Conservation (phyloP, 2,113 vertebrate species). For the Struthio camelus region DNA sequence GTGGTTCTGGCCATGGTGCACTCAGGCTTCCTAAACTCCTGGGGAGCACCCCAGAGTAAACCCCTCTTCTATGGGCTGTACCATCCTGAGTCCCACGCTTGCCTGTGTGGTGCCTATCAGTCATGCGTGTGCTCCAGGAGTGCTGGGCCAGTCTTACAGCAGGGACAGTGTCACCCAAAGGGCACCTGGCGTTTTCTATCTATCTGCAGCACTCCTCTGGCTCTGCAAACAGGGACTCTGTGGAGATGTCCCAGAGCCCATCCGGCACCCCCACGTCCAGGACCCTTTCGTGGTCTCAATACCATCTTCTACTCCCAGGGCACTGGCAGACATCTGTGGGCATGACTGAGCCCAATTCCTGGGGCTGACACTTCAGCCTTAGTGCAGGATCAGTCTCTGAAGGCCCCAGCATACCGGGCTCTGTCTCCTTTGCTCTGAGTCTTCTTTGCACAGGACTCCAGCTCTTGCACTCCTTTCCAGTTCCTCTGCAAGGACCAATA, state of each 20-base stretch:
- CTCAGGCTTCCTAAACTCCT: no score
- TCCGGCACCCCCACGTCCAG: background rate
- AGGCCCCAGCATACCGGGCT: background rate
- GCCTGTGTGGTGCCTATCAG: no score
- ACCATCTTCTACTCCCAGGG: background rate
- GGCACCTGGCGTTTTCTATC: background rate
- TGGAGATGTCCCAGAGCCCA: background rate
- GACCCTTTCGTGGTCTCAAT: background rate
- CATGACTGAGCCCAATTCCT: no score
- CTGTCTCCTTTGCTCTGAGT: constrained; percentile 29
- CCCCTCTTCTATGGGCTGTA: no score
- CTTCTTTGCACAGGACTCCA: constrained; percentile 41
- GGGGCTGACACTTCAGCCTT: background rate
- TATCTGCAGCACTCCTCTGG: rapidly evolving
- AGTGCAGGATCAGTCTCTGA: rapidly evolving
- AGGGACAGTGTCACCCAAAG: background rate
- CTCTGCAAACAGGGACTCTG: no score
- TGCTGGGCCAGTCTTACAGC: background rate
- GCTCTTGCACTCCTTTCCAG: constrained; percentile 30
- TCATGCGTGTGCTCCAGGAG: constrained; percentile 7
- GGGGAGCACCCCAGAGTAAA: no score
- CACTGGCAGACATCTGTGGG: background rate
- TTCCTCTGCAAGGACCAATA: constrained; percentile 32
- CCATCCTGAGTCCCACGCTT: no score
- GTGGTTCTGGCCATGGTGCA: no score